Evolutionary conservation across 1,140 invertebrate genomes (phyloP).

Genomic region (Macrocentrus cingulum): DNA sequence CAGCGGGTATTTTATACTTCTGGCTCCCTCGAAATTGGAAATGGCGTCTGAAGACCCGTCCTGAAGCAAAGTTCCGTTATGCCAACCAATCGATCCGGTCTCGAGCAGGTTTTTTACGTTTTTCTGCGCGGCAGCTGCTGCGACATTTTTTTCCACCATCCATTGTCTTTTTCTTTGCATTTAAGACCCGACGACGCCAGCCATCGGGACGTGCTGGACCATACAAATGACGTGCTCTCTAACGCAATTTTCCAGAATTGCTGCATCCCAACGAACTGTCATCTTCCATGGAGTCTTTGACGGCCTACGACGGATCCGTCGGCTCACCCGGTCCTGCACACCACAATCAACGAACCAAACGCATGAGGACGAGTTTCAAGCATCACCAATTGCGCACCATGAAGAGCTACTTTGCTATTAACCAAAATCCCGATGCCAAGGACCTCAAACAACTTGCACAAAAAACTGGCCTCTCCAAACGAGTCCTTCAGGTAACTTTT

Average conservation of each 20-base stretch:
- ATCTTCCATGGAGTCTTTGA: constrained; percentile 76
- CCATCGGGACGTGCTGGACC: background rate
- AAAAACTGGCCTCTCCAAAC: constrained; percentile 95
- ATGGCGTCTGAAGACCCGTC: constrained; percentile 13
- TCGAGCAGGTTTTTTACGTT: background rate
- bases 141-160: background rate
- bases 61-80: constrained; percentile 22
- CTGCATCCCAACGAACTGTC: constrained; percentile 72
- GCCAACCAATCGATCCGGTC: constrained; percentile 25
- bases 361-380: constrained; percentile 95
- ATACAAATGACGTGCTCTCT: constrained; percentile 23
- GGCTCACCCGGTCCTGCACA: constrained; percentile 68
- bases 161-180: constrained; percentile 20
- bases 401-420: constrained; percentile 96
- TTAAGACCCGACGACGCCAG: background rate
- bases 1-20: background rate
- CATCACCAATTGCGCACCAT: constrained; percentile 96
- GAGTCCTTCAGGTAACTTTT: constrained; percentile 87
- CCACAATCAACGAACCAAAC: constrained; percentile 73
- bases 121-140: constrained; percentile 14
- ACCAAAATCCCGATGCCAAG: constrained; percentile 97
- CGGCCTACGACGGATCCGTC: constrained; percentile 71
- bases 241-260: constrained; percentile 64
- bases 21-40: constrained; percentile 17
- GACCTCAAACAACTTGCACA: constrained; percentile 92